A percentile compares a stretch with the other conserved stretches of the same genome.
Conservation (phyloP, 2,797 vertebrate species). For the Sciurus carolinensis region DNA sequence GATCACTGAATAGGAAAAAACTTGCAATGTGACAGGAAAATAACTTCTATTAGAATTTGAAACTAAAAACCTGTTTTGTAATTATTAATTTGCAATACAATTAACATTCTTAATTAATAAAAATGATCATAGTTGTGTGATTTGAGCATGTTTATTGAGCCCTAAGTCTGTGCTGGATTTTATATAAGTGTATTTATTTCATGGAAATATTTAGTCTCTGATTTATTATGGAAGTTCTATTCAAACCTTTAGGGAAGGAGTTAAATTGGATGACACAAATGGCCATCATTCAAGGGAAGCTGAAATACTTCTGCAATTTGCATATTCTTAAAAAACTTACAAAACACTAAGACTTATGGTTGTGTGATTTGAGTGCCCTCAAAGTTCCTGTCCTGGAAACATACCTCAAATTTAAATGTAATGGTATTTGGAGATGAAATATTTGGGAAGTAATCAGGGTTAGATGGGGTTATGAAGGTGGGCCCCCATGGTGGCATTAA, state of each 20-base stretch:
- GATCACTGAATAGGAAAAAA: not conserved
- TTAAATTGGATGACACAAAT: conserved; percentile 19
- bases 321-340: not conserved
- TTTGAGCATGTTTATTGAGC: not conserved
- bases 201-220: not conserved
- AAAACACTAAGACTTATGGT: not conserved
- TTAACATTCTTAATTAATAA: not conserved
- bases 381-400: not conserved
- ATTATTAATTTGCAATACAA: not conserved
- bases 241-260: too few relatives aligned
- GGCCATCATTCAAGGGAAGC: not conserved
- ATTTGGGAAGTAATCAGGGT: too few relatives aligned
- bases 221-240: not conserved
- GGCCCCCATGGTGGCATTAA: not conserved
- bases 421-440: not conserved
- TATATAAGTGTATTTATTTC: not conserved
- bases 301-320: not conserved
- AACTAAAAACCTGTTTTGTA: not conserved
- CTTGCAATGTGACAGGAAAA: not conserved
- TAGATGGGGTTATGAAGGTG: not conserved
- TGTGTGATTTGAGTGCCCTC: not conserved
- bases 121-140: not conserved
- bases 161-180: not conserved
- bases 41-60: conserved; percentile 43
- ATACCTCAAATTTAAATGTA: not conserved